Evolutionary conservation across 2,113 vertebrate genomes (phyloP).

Genomic region (Urocynchramus pylzowi): DNA sequence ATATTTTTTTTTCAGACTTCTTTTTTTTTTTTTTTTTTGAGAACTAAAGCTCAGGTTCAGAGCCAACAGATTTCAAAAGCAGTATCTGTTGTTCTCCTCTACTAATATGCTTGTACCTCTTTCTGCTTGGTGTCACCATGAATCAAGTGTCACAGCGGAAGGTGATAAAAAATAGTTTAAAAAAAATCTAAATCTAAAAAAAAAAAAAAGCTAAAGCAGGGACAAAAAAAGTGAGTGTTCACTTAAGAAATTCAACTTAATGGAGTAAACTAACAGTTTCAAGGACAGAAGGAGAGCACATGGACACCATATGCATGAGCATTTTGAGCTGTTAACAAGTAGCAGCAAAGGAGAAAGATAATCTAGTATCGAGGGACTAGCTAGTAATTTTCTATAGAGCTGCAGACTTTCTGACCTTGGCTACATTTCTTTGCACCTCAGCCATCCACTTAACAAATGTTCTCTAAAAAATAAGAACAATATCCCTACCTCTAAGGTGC

Average conservation of each 20-base stretch:
- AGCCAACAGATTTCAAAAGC: not conserved
- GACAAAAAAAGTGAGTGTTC: not conserved
- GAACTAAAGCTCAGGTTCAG: not conserved
- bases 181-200: too few species aligned
- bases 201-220: not conserved
- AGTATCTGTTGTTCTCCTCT: not conserved
- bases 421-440: not conserved
- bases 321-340: constrained; percentile 22
- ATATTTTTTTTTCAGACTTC: not conserved
- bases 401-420: not conserved
- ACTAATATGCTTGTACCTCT: not conserved
- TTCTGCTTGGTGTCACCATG: not conserved
- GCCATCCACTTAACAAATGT: not conserved
- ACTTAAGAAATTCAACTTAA: not conserved
- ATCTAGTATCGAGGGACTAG: not conserved
- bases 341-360: constrained; percentile 11
- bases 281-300: constrained; percentile 14
- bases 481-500: not conserved
- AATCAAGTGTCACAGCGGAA: not conserved
- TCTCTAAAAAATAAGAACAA: not conserved
- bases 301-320: not conserved
- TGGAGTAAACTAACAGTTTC: not conserved
- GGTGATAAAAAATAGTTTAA: too few species aligned
- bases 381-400: not conserved
- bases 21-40: not conserved